Evolutionary conservation across 64 coral and sea anemone genomes (phyloP), one percentile per base, ranked within the genome.

Genomic region (Exaiptasia diaphana): DNA sequence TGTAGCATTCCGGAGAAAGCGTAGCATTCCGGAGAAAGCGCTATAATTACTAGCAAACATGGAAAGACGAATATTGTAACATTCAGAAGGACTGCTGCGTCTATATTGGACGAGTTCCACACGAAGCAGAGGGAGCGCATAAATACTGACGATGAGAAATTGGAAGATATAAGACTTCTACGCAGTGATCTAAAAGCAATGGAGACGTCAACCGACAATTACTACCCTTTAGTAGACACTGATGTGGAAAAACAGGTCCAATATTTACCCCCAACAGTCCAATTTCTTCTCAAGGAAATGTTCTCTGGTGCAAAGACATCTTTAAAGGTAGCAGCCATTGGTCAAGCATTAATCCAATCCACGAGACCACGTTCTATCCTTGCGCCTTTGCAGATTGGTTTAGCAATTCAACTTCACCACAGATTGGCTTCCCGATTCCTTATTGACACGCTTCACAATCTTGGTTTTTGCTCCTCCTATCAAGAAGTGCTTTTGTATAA

Each of bases 81-180:
- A 10, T 70, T 87, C 5, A 43, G 74, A 29, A 87, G 32, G 15
- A 87, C 60, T 15, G 75, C 63, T 8, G 73, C 41, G 11, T 29
- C 58, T 3, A 79, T 87, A 7, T 23, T 87, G 12, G 0, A 87
- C 1, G 84, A 87, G 30, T 87, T 87, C 77, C 83, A 87, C 41
- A 18, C 4, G 39, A 53, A 68, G 30, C 58, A 65, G 43, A 50
- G 63, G 5, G 32, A 14, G 7, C 24, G 71, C 17, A n/a, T n/a
- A n/a, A 48, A 77, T 38, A 36, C 42, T 1, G 27, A 82, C 6
- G 0, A 20, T 23, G 83, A 87, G 30, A 77, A 77, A 8, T 10
- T 77, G 33, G 31, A 77, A 11, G 52, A 65, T 14, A 68, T 87
- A 18, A 63, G 34, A 40, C 29, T 79, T 3, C 67, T 79, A 4